Evolutionary conservation across 1,140 invertebrate genomes (phyloP), one percentile per base, ranked within the genome.

Genomic region (Zaprionus lachaisei): DNA sequence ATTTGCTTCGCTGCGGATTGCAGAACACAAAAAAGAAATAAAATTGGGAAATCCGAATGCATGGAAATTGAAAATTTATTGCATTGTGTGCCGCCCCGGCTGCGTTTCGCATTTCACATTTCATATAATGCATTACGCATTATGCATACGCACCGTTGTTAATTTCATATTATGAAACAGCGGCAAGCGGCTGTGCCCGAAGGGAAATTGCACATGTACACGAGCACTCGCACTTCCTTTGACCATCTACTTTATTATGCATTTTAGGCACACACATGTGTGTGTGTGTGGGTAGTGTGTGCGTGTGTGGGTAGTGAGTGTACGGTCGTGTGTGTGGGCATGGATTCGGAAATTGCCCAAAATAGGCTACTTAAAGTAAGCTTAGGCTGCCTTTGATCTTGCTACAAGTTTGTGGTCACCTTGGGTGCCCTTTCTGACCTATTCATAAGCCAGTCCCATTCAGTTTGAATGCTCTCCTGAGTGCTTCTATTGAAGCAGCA

Each of bases 31-130:
- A 31, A 9, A 0, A 11, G 6, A 37, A 22, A 9, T n/a, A 28
- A 28, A 31, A 9, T 15, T n/a, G 41, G n/a, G 41, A 3, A n/a
- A 54, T 44, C 41, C 47, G 37, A 63, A 51, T 69, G 56, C 69
- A 75, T 73, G 83, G 67, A 87, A 83, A 86, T 86, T 86, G 83
- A 77, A 87, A 86, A 86, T 87, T 80, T 86, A 86, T 86, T 86
- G 77, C 83, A 73, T 54, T 81, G 60, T 20, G 64, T 61, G 47
- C 38, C 38, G 57, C 38, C 47, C 4, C 22, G 7, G 47, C 47
- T n/a, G 17, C 2, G 20, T 24, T 47, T 47, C n/a, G 4, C 9
- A 22, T 51, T 51, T 51, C 47, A 24, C 47, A 63, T 67, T 79
- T 80, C 63, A 72, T 14, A 38, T 72, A 73, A 28, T 44, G 75